A percentile compares a stretch with the other conserved stretches of the same genome.
These are phyloP conservation scores for Hemibagrus wyckioides DNA, from an alignment of 2,113 vertebrate species.

Conservation along the genomic window DNA sequence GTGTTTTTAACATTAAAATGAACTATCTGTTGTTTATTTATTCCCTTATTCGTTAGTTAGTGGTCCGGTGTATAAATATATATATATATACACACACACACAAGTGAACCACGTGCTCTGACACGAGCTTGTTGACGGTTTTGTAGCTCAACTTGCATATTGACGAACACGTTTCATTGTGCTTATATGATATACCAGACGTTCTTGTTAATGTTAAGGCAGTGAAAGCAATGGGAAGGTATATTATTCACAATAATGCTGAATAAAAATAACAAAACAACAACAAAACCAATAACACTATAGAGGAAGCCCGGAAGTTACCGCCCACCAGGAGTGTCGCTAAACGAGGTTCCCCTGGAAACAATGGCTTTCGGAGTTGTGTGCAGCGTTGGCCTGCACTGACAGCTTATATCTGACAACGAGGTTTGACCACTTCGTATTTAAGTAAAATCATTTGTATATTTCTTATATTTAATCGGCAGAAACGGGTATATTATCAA, in stretches of 20 bases:
- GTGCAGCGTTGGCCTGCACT: background rate
- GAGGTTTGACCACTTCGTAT: background rate
- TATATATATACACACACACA: too few relatives aligned
- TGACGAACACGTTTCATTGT: background rate
- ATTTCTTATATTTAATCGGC: background rate
- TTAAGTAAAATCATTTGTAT: background rate
- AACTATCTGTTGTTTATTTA: background rate
- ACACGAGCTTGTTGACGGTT: background rate
- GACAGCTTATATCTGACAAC: background rate
- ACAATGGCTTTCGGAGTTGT: background rate
- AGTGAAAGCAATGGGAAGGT: background rate
- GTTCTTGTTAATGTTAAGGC: background rate
- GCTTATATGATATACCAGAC: background rate
- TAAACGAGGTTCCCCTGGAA: constrained; percentile 21
- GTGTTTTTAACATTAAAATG: background rate
- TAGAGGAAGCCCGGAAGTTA: background rate
- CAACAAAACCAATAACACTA: too few relatives aligned
- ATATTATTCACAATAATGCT: background rate
- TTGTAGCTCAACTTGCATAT: background rate
- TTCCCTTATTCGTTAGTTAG: background rate
- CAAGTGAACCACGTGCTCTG: background rate
- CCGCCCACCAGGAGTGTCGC: constrained; percentile 1
- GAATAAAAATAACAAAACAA: background rate
- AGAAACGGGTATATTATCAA: background rate
- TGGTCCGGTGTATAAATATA: too few relatives aligned